Evolutionary conservation across 35 echinoderm and acorn worm species (phyloP), one percentile per base, ranked within the genome.

Genomic region (Ophiothrix spiculata): DNA sequence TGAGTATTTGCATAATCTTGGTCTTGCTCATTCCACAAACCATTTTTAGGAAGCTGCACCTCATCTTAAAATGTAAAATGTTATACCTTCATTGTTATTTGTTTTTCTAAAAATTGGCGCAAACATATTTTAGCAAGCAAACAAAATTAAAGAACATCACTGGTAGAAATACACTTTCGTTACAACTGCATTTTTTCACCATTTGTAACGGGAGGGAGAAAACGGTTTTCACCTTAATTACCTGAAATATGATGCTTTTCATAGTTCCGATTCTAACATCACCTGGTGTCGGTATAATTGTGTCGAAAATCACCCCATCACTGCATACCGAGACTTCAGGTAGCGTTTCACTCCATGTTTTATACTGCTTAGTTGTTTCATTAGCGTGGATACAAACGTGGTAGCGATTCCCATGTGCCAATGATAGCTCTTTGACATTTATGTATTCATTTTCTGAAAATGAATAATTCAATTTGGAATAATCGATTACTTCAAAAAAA

Each of bases 241-340:
- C 25, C n/a, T 36, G 25, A 23, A 38, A 13, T 81, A 38, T 37
- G 38, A 36, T 1, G 37, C 36, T 16, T 38, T 35, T 33, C 31
- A 3, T 54, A 77, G 76, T 80, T 10, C 78, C 86, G 1, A 88
- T 38, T 78, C 86, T 80, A 19, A 80, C 86, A 21, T 41, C 37
- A 25, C 86, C 86, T 25, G 33, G 33, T 28, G 56, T 38, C 14
- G 86, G 86, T 34, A 78, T 77, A 32, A 77, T 73, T 6, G 46
- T 79, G 39, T 88, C 86, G 28, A 88, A 31, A 42, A 88, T 78
- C 32, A 88, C 78, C 35, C 86, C 86, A 73, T 88, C 86, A 40
- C 76, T 80, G 73, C 86, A 88, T 19, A 45, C 42, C 23, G 86
- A 88, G 25, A 88, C 42, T 35, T n/a, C 77, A 0, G 78, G 86